These are phyloP conservation scores for Mugil cephalus DNA, from an alignment of 2,113 vertebrate species.

Conservation along the genomic window DNA sequence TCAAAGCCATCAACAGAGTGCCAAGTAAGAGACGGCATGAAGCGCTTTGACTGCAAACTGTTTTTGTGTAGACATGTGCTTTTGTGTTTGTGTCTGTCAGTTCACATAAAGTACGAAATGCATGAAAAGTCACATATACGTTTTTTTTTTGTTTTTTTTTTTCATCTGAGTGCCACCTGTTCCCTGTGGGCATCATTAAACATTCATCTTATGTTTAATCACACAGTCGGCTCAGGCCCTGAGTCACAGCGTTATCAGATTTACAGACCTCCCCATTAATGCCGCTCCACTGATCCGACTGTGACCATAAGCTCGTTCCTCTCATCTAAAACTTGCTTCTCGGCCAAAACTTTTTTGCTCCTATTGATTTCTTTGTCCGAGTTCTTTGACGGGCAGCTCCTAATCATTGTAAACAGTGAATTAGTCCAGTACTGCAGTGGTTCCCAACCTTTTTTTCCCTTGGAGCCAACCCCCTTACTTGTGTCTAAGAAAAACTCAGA, in stretches of 20 bases:
- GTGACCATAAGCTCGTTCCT: constrained; percentile 44
- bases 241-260: constrained; percentile 65
- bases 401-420: constrained; percentile 58
- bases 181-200: constrained; percentile 48
- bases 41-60: constrained; percentile 3
- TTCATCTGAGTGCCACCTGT: constrained; percentile 27
- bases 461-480: no score
- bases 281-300: constrained; percentile 55
- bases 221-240: constrained; percentile 33
- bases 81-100: constrained; percentile 41
- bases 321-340: constrained; percentile 50
- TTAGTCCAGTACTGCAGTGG: no score
- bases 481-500: no score
- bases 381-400: constrained; percentile 20
- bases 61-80: neutral
- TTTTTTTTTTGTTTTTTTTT: constrained; percentile 4
- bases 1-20: constrained; percentile 99
- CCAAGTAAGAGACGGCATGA: constrained; percentile 89
- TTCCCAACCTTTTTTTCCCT: no score
- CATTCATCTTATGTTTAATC: constrained; percentile 53
- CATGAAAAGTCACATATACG: constrained; percentile 39
- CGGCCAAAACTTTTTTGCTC: constrained; percentile 46
- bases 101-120: constrained; percentile 40
- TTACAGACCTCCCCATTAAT: constrained; percentile 60
- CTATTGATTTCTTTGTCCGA: constrained; percentile 63